Conservation (phyloP, 2,797 vertebrate species). For the Silurus lanzhouensis region DNA sequence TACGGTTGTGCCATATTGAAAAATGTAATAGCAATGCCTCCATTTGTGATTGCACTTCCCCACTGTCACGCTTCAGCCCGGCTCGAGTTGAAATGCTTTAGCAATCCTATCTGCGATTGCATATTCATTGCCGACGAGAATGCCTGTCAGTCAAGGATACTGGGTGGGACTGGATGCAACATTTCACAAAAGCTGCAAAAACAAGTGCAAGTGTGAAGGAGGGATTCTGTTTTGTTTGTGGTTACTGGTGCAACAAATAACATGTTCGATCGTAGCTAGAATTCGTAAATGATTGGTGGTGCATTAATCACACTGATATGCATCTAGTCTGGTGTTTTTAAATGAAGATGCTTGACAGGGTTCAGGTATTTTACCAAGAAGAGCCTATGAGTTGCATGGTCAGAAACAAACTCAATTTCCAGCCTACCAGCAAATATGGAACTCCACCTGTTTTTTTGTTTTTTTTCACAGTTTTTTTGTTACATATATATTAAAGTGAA, state of each 20-base stretch:
- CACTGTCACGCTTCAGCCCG: neutral
- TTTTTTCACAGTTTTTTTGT: too few relatives aligned
- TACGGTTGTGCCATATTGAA: neutral
- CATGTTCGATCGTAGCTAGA: neutral
- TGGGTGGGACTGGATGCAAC: conserved; percentile 6
- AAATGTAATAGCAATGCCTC: neutral
- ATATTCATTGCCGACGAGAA: conserved; percentile 1
- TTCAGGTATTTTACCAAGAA: neutral
- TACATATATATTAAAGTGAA: too few relatives aligned
- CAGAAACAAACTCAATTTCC: neutral
- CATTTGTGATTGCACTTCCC: neutral
- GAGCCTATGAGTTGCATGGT: neutral
- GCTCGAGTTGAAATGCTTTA: neutral
- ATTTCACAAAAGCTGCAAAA: neutral
- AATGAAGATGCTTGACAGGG: neutral
- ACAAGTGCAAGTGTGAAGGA: neutral
- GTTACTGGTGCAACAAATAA: neutral
- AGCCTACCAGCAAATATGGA: neutral
- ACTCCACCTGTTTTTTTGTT: too few relatives aligned
- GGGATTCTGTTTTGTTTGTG: neutral
- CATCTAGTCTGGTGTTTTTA: neutral
- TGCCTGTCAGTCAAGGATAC: neutral
- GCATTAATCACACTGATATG: neutral
- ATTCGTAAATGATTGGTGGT: neutral
- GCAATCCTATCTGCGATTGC: conserved; percentile 3